These are phyloP conservation scores for Alligator sinensis DNA, from an alignment of 2,113 vertebrate genomes.

Conservation along the genomic window DNA sequence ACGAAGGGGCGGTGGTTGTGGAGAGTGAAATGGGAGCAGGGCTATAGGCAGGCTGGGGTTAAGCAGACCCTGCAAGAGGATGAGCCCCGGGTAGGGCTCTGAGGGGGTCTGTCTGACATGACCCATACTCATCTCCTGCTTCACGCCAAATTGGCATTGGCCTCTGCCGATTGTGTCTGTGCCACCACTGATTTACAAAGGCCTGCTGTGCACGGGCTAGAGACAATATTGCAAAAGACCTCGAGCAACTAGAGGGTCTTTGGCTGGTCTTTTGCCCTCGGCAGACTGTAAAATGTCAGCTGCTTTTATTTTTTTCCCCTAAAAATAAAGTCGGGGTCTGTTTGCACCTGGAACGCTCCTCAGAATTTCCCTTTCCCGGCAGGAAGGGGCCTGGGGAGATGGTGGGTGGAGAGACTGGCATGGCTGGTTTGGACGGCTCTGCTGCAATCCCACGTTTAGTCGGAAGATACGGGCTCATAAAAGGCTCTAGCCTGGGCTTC, in stretches of 20 bases:
- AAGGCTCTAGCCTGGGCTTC: background rate
- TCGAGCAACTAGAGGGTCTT: background rate
- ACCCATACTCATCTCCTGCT: background rate
- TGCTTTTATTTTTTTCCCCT: background rate
- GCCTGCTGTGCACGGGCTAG: background rate
- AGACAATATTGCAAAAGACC: background rate
- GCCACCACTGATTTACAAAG: background rate
- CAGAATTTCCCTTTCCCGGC: background rate
- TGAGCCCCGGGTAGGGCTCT: background rate
- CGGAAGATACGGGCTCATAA: background rate
- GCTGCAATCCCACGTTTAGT: background rate
- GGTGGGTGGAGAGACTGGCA: background rate
- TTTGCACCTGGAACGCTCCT: background rate
- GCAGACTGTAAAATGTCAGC: background rate
- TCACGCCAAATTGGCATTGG: rapidly evolving
- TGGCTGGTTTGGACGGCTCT: constrained; percentile 13
- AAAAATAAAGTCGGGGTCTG: background rate
- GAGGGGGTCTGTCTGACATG: background rate
- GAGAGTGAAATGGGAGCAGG: background rate
- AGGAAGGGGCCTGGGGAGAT: background rate
- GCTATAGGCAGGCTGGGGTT: background rate
- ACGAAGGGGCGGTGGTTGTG: background rate
- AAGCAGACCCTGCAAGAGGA: background rate
- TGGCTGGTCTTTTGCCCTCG: background rate
- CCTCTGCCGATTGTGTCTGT: rapidly evolving